Evolutionary conservation across 2,888 invertebrate genomes (phyloP), one percentile per base, ranked within the genome.

Genomic region (Diarsia brunnea): DNA sequence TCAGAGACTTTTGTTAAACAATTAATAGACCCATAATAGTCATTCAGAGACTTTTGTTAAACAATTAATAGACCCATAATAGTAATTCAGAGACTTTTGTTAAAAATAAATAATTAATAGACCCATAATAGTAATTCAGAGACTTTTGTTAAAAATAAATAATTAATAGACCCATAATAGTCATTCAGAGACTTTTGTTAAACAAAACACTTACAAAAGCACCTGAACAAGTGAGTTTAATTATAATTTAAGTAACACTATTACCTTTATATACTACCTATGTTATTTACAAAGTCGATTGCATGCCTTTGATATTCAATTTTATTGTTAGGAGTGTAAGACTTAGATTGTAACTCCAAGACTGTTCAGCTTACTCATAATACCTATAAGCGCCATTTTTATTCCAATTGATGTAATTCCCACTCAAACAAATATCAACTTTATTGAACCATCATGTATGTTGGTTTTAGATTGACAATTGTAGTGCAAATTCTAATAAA

Each of bases 201-300:
- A 70, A 78, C 31, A 65, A 31, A 68, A 79, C 38, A 74, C 49
- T 67, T 14, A 87, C 87, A 85, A 88, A 83, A 87, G 75, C 66
- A 74, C 53, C 75, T 66, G 83, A 85, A 87, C 68, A 87, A 83
- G 81, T 80, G 27, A 67, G 38, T 31, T 85, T 76, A 51, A 3
- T 60, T 49, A 60, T 43, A 49, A 47, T 49, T 69, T 61, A 69
- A 55, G 38, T 69, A 66, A 67, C 14, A 77, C 53, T 84, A 66
- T 51, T 51, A 38, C 65, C n/a, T n/a, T n/a, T n/a, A n/a, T n/a
- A n/a, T n/a, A n/a, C n/a, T n/a, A n/a, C n/a, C n/a, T 74, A 47
- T 61, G 21, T 49, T 88, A 87, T 87, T 81, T 87, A 88, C 88
- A 88, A 19, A 51, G 8, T 66, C 70, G 24, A 75, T 64, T 75